Evolutionary conservation across 2,113 vertebrate species (phyloP).

Genomic region (Vombatus ursinus): DNA sequence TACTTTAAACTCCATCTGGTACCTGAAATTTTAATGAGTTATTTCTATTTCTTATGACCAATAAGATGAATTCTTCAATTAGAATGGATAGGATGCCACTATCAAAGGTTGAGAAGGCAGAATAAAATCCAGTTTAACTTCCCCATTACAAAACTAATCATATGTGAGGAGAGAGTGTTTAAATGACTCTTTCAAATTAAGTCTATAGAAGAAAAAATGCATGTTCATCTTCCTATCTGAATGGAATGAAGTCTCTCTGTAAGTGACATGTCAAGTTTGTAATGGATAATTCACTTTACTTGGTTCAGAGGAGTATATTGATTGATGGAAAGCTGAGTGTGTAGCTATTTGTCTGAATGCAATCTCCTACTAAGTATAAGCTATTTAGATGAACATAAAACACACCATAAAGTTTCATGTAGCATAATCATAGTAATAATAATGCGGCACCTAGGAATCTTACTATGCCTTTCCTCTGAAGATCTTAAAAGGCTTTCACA

Average conservation of each 20-base stretch:
- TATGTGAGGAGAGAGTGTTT: conserved; percentile 32
- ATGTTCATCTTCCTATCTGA: background rate
- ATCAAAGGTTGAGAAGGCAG: conserved; percentile 11
- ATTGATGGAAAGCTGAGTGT: background rate
- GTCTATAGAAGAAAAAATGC: background rate
- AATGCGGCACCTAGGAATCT: background rate
- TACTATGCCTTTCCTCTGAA: conserved; percentile 15
- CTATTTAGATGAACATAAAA: conserved; percentile 3
- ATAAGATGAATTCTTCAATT: conserved; percentile 30
- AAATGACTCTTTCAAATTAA: conserved; percentile 20
- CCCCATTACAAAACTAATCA: conserved; percentile 32
- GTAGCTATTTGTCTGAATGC: background rate
- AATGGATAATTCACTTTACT: background rate
- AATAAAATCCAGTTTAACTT: conserved; percentile 35
- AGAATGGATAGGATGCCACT: conserved; percentile 46
- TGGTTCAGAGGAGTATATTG: background rate
- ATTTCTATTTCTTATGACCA: conserved; percentile 53
- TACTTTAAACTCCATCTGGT: conserved; percentile 53
- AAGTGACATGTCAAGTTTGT: background rate
- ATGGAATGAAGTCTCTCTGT: background rate
- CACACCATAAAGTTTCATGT: background rate
- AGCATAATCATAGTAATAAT: conserved; percentile 11
- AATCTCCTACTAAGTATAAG: conserved; percentile 2
- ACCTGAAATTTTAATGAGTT: conserved; percentile 53
- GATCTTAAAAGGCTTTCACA: background rate